These are phyloP conservation scores for Lepidocolaptes lacrymiger DNA, from an alignment of 2,797 vertebrate genomes.

Conservation along the genomic window DNA sequence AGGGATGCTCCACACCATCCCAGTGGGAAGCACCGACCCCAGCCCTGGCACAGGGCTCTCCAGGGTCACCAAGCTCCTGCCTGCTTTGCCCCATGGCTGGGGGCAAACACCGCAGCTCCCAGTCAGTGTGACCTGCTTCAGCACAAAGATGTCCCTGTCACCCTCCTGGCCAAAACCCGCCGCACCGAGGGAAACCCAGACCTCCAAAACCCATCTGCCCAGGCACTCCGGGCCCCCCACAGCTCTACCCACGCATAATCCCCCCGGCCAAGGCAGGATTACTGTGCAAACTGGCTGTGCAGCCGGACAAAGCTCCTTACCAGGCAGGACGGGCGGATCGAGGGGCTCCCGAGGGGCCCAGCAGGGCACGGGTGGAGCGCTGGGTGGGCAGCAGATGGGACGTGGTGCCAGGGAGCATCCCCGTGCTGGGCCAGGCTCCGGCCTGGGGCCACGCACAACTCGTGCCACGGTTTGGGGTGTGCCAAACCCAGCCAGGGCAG, in stretches of 20 bases:
- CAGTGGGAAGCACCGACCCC: neutral
- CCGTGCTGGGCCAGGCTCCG: accelerated
- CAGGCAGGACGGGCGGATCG: neutral
- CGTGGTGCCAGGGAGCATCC: neutral
- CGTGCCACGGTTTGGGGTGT: neutral
- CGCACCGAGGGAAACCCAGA: accelerated
- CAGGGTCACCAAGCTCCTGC: neutral
- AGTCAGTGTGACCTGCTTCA: accelerated
- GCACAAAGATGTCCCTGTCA: neutral
- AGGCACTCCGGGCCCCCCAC: neutral
- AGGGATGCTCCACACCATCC: neutral
- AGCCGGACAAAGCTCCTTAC: conserved; percentile 45
- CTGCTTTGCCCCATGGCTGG: accelerated
- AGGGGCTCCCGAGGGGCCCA: neutral
- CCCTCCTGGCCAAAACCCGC: neutral
- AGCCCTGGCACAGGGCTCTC: neutral
- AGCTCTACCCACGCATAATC: neutral
- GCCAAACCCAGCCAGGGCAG: neutral
- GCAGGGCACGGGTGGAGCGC: neutral
- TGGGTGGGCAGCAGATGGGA: accelerated
- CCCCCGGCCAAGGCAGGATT: neutral
- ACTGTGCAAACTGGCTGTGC: neutral
- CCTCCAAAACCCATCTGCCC: neutral
- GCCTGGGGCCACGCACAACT: neutral
- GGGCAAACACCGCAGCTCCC: accelerated